These are phyloP conservation scores for Habropoda laboriosa DNA, from an alignment of 1,140 invertebrate genomes.

Conservation along the genomic window DNA sequence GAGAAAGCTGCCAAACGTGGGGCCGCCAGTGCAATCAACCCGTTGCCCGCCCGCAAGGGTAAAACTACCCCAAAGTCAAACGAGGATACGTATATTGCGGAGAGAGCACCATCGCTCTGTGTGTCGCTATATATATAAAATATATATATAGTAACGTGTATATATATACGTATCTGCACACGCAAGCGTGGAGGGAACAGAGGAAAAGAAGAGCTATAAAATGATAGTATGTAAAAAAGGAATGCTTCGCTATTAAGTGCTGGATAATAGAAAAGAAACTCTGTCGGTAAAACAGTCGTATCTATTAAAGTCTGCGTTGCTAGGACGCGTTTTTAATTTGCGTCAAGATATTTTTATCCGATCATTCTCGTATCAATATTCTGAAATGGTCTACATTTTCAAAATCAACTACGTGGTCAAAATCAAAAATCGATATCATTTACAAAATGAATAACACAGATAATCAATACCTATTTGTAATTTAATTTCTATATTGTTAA, in stretches of 20 bases:
- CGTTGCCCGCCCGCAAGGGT: conserved; percentile 76
- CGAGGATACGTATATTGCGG: conserved; percentile 69
- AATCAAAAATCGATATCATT: conserved; percentile 14
- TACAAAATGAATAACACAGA: neutral
- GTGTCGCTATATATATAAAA: neutral
- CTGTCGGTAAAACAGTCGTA: conserved; percentile 76
- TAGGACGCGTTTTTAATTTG: conserved; percentile 56
- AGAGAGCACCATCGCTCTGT: conserved; percentile 42
- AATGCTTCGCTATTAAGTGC: conserved; percentile 74
- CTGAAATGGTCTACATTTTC: neutral
- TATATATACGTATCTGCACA: conserved; percentile 17
- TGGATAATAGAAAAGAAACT: conserved; percentile 66
- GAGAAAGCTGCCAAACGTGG: conserved; percentile 71
- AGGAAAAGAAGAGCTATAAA: conserved; percentile 46
- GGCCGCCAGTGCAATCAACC: conserved; percentile 81
- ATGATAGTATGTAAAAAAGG: conserved; percentile 55
- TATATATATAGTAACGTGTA: neutral
- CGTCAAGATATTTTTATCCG: conserved; percentile 13
- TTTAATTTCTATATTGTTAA: conserved; percentile 13
- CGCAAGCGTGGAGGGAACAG: conserved; percentile 19
- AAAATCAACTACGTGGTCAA: neutral
- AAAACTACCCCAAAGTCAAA: conserved; percentile 78
- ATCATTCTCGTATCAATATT: conserved; percentile 3
- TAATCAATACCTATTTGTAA: conserved; percentile 9
- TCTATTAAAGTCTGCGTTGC: conserved; percentile 33